Percentiles rank a stretch among this genome's conserved stretches.
phyloP scores from a whole-genome alignment of 2,797 vertebrate species.

The Hydrophis major region DNA sequence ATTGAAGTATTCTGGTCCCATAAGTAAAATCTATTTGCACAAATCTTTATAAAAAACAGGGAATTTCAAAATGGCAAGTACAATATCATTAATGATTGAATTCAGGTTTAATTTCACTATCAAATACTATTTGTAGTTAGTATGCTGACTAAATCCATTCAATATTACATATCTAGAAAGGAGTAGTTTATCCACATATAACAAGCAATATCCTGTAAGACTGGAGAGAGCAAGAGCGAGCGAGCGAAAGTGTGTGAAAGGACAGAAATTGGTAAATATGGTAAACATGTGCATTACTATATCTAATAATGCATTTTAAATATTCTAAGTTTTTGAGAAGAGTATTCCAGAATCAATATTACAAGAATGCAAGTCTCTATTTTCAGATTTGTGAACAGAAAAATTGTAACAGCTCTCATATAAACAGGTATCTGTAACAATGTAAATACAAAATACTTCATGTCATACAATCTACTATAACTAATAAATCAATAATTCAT shows the following conservation, averaged over 20 bases:
- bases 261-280: neutral
- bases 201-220: neutral
- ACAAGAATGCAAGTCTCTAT: neutral
- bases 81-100: constrained; percentile 1
- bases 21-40: neutral
- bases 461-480: constrained; percentile 29
- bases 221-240: neutral
- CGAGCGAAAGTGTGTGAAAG: neutral
- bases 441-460: constrained; percentile 11
- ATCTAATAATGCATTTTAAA: constrained; percentile 23
- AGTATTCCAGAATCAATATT: constrained; percentile 24
- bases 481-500: constrained; percentile 3
- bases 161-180: neutral
- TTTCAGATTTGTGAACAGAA: constrained; percentile 21
- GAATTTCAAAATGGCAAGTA: neutral
- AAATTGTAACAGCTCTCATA: constrained; percentile 12
- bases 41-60: constrained; percentile 14
- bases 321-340: constrained; percentile 27
- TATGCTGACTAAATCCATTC: neutral
- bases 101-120: neutral
- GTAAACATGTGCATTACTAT: constrained; percentile 15
- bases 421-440: constrained; percentile 26
- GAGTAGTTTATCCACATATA: neutral
- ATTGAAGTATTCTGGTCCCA: neutral
- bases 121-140: neutral